Base-by-base conservation (phyloP, 2,888 invertebrate species). In the Euzophera pinguis region DNA sequence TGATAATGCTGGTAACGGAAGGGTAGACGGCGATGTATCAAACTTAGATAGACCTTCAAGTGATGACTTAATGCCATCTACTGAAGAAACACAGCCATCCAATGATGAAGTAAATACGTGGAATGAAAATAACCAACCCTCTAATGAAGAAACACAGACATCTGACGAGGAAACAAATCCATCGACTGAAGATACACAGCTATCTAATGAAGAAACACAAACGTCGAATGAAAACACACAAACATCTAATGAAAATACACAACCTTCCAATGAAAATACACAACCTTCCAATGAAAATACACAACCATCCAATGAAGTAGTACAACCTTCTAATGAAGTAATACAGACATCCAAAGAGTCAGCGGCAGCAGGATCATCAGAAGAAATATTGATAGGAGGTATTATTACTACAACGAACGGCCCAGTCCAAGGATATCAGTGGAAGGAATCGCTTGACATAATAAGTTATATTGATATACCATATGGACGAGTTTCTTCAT, bases 391-490 rank as follows among this genome's bases (percentile, higher is more conserved):
- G 22, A 5, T 22, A 2, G 22, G 5, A 2, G 22, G 22, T 22
- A 45, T 45, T 2, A 32, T 45, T 6, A 10, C 14, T 34, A 45
- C 45, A 14, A 16, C 45, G n/a, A 32, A 53, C 14, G 56, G 56
- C 9, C 42, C 29, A 8, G 54, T 56, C 1, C 42, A 41, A 22
- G 56, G 52, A 7, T 16, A 49, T 22, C 35, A 50, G 6, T 37
- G 34, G 29, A 34, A 53, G 13, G 39, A 49, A 12, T 29, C 45
- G 1, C 12, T 16, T 12, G 17, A 43, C 7, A 43, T 56, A 9
- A 12, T 39, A 10, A 43, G 52, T 6, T 56, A 13, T 34, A 17
- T 47, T 13, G 56, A 56, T n/a, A 52, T 52, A 39, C 52, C 52
- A 14, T 52, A 52, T 32, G 52, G 52, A 32, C 41, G 39, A 9